These are phyloP conservation scores for Dryobota labecula DNA, from an alignment of 2,888 invertebrate genomes.

Conservation along the genomic window DNA sequence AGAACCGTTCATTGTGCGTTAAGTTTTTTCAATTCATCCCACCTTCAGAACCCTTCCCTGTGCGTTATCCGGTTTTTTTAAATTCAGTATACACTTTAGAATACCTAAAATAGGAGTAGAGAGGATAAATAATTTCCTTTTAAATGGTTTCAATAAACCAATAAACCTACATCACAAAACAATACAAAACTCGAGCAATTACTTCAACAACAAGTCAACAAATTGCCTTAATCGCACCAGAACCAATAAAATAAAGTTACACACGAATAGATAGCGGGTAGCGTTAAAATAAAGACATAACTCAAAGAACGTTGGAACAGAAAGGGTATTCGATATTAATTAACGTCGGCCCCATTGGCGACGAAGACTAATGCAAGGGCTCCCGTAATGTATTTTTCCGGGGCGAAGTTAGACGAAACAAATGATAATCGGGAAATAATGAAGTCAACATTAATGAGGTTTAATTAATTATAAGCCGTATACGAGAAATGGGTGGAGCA, in stretches of 20 bases:
- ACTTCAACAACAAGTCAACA: constrained; percentile 52
- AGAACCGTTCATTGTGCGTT: too few species aligned
- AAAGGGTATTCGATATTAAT: constrained; percentile 90
- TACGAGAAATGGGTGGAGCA: constrained; percentile 66
- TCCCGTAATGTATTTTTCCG: constrained; percentile 88
- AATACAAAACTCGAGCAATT: constrained; percentile 49
- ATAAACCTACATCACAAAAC: constrained; percentile 37
- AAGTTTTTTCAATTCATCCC: too few species aligned
- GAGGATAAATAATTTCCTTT: background rate
- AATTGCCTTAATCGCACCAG: constrained; percentile 48
- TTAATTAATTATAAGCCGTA: constrained; percentile 83
- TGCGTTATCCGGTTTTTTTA: too few species aligned
- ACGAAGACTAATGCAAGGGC: constrained; percentile 88
- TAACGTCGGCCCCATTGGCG: constrained; percentile 85
- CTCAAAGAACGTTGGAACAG: constrained; percentile 84
- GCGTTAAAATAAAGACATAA: constrained; percentile 70
- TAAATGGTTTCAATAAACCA: background rate
- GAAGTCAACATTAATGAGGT: constrained; percentile 87
- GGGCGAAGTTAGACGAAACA: constrained; percentile 85
- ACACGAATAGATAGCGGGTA: constrained; percentile 74
- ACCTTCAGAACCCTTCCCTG: too few species aligned
- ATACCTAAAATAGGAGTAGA: too few species aligned
- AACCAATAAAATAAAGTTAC: constrained; percentile 55
- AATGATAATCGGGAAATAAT: constrained; percentile 90
- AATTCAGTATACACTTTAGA: background rate